Conservation (phyloP, 1,140 invertebrate species). For the Aphelinus atriplicis region DNA sequence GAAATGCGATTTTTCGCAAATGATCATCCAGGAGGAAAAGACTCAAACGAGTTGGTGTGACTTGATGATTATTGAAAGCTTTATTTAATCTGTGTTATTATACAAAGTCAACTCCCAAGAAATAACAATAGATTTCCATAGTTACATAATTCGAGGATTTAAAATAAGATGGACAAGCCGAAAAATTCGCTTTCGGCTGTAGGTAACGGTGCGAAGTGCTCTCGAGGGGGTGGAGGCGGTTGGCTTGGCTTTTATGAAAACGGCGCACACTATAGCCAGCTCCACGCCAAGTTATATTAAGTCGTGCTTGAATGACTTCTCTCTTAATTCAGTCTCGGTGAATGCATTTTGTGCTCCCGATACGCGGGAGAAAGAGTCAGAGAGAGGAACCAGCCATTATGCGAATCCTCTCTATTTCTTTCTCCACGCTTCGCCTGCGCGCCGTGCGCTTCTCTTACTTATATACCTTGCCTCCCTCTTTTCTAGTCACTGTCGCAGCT, state of each 20-base stretch:
- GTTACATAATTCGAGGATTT: no score
- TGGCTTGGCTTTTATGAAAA: conserved; percentile 10
- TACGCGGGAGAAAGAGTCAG: conserved; percentile 15
- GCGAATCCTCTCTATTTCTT: conserved; percentile 24
- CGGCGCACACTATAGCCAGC: conserved; percentile 10
- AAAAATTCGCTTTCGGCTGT: not conserved
- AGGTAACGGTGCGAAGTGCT: not conserved
- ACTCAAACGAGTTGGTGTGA: no score
- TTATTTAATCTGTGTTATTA: no score
- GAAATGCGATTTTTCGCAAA: no score
- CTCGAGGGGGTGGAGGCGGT: conserved; percentile 12
- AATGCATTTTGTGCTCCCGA: conserved; percentile 39
- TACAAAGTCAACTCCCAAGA: no score
- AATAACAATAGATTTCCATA: no score
- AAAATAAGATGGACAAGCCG: not conserved
- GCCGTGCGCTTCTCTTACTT: conserved; percentile 17
- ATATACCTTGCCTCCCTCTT: conserved; percentile 21
- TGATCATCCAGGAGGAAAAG: no score
- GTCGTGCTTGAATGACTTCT: conserved; percentile 53
- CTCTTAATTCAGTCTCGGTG: conserved; percentile 30
- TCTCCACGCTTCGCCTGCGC: not conserved
- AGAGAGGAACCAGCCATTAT: conserved; percentile 4
- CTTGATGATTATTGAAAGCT: no score
- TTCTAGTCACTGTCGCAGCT: conserved; percentile 29
- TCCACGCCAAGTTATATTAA: conserved; percentile 48